Evolutionary conservation across 2,888 invertebrate species (phyloP).

Genomic region (Xylota sylvarum): DNA sequence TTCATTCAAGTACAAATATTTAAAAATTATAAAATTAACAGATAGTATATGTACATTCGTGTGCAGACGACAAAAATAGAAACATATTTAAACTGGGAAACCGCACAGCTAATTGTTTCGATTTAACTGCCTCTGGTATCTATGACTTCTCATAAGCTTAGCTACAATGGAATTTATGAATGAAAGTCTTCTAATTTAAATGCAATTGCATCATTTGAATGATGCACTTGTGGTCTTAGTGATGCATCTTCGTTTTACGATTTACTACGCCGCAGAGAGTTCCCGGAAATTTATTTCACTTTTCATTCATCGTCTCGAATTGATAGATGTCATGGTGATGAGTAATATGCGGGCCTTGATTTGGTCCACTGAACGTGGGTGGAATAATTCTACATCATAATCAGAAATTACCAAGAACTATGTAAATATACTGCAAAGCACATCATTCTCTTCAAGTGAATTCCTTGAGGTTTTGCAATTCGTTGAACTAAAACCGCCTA

Average conservation of each 20-base stretch:
- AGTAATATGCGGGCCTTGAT: neutral
- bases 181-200: neutral
- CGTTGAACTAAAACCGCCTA: too few species aligned
- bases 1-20: too few species aligned
- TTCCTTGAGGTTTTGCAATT: neutral
- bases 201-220: constrained; percentile 6
- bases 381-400: neutral
- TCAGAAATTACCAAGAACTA: neutral
- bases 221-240: neutral
- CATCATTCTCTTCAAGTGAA: neutral
- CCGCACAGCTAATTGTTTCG: neutral
- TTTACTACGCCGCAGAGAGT: neutral
- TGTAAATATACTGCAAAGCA: neutral
- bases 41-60: too few species aligned
- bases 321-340: neutral
- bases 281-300: neutral
- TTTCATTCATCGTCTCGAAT: neutral
- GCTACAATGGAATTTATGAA: neutral
- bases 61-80: too few species aligned
- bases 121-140: neutral
- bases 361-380: neutral
- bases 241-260: neutral
- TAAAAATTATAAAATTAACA: too few species aligned
- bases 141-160: too few species aligned
- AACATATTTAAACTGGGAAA: neutral